Evolutionary conservation across 2,888 invertebrate genomes (phyloP), one percentile per base, ranked within the genome.

Genomic region (Ophioninae sp.): DNA sequence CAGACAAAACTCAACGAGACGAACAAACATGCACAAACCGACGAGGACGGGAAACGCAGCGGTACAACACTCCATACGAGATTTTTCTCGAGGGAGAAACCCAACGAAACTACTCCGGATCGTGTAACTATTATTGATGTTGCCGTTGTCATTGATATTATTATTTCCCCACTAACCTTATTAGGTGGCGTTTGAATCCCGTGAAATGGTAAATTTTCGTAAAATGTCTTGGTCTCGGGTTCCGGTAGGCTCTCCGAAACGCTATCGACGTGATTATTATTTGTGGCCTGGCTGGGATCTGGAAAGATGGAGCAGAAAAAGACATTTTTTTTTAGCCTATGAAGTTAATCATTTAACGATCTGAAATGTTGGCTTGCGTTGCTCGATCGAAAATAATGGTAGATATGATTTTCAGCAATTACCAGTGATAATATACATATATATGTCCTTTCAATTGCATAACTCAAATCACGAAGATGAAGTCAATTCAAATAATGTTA

Each of bases 121-220:
- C 7, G 56, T 63, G 39, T 37, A 37, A 10, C 10, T n/a, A 41
- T 75, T 17, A 58, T 23, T 65, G 56, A 23, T 44, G 23, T 65
- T 65, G 20, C 37, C 22, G 23, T 7, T 64, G 20, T 74, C 13
- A 41, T 72, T 51, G 58, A 56, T 39, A 22, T 65, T 61, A 8
- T 77, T 37, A 20, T 61, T 13, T 23, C 20, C 2, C 23, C 30
- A 84, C 91, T 93, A 95, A 98, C 98, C 97, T 98, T 98, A 94
- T 97, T 97, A 90, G 97, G 98, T 92, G 98, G 97, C 93, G 97
- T 97, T 94, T 98, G 98, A 92, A 98, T 95, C 90, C 98, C 98
- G 93, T 98, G 98, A 95, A 98, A 98, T 92, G 98, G 98, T 91
- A 98, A 95, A 94, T 98, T 98, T 94, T 98, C 98, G 95, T 98